phyloP scores from a whole-genome alignment of 1,140 invertebrate genomes.

The Drosophila mayri region DNA sequence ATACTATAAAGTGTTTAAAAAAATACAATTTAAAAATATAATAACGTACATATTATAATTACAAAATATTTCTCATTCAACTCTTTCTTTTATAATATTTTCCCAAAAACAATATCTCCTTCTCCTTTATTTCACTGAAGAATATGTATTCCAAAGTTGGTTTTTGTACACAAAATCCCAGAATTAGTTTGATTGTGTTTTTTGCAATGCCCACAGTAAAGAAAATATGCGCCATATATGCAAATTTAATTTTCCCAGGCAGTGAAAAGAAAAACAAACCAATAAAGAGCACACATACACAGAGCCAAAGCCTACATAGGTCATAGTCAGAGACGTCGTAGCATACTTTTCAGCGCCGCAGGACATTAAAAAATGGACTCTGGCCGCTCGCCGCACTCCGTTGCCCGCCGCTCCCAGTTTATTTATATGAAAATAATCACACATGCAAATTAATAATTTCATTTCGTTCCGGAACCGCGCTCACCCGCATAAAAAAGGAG shows the following conservation, averaged over 20 bases:
- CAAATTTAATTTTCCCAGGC: slow-evolving; percentile 72
- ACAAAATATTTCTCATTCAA: too few relatives aligned
- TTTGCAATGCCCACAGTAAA: slow-evolving; percentile 62
- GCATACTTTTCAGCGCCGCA: slow-evolving; percentile 73
- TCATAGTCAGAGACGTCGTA: slow-evolving; percentile 48
- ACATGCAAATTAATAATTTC: slow-evolving; percentile 82
- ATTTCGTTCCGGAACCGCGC: slow-evolving; percentile 47
- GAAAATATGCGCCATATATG: slow-evolving; percentile 70
- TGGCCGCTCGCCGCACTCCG: not conserved
- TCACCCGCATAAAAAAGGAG: not conserved
- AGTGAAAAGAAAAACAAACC: not conserved
- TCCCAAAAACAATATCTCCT: not conserved
- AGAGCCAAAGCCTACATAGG: slow-evolving; percentile 12
- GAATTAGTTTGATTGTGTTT: slow-evolving; percentile 33
- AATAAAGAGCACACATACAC: not conserved
- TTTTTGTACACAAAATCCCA: slow-evolving; percentile 38
- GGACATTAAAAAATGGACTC: slow-evolving; percentile 66
- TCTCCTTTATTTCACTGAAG: slow-evolving; percentile 14
- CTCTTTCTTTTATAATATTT: too few relatives aligned
- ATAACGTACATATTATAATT: too few relatives aligned
- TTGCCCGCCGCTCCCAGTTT: slow-evolving; percentile 13
- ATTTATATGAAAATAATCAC: slow-evolving; percentile 81
- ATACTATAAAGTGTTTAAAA: too few relatives aligned
- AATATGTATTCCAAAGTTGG: not conserved
- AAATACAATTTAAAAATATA: too few relatives aligned